Percentiles rank a stretch among this genome's conserved stretches.
phyloP scores from a whole-genome alignment of 2,113 vertebrate genomes.

The Trichechus manatus region DNA sequence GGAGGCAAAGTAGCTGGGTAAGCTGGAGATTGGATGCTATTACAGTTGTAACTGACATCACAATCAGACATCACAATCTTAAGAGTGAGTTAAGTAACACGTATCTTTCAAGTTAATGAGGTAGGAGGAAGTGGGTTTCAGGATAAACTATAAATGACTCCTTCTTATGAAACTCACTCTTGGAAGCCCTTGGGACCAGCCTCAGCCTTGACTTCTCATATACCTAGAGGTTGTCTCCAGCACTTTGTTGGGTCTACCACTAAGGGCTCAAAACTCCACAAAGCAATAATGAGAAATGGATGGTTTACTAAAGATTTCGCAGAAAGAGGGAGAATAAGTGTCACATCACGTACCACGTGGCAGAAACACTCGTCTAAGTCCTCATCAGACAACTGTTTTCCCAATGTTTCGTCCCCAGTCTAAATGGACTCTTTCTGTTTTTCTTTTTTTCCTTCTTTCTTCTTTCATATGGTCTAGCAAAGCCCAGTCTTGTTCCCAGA shows the following conservation, averaged over 20 bases:
- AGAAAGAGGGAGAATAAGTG: not conserved
- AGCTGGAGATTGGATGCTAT: not conserved
- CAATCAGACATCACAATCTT: not conserved
- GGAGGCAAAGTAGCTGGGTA: not conserved
- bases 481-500: not conserved
- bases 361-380: not conserved
- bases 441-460: not conserved
- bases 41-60: not conserved
- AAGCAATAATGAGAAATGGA: not conserved
- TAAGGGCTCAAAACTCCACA: not conserved
- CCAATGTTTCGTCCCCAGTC: not conserved
- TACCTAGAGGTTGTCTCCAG: not conserved
- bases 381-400: not conserved
- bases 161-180: not conserved
- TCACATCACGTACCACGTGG: not conserved
- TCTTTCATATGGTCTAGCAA: not conserved
- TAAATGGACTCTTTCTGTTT: not conserved
- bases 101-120: not conserved
- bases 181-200: not conserved
- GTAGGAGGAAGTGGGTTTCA: not conserved
- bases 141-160: not conserved
- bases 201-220: not conserved
- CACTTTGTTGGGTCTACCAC: not conserved
- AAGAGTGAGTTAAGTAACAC: not conserved
- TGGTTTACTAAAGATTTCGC: not conserved